Base-by-base conservation (phyloP, 2,888 invertebrate species). In the Ditula angustiorana region DNA sequence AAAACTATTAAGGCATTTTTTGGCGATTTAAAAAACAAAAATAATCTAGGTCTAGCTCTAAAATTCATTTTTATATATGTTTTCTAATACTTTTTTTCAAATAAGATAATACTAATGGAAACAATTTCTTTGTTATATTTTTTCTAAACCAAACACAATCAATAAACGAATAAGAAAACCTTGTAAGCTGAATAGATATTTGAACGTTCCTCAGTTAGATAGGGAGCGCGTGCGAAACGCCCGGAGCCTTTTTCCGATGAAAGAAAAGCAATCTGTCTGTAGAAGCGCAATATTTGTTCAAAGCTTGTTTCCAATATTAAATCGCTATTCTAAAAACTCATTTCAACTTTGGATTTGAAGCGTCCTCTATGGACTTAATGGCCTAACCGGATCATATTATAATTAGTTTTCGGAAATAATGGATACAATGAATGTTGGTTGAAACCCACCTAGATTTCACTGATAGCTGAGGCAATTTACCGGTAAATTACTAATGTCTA, bases 231-330 rank as follows among this genome's bases (percentile, higher is more conserved):
- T 63, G 50, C 44, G 63, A 21, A 63, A 44, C 33, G 44, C 63
- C 44, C 1, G 24, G 35, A 28, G 63, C 41, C 28, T 44, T 63
- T 50, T 37, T 19, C 57, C 63, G 52, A 63, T 63, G 63, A 63
- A 63, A 63, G 63, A 52, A 63, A 63, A 58, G 35, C 63, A 63
- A 63, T 63, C 57, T 63, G 52, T 46, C 58, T 44, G 44, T 33
- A 58, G 62, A 44, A 57, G 62, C 62, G 49, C 56, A 41, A 62
- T 57, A 57, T 63, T 63, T 63, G 52, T 46, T 58, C 63, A 44
- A 44, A 50, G 63, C 52, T 63, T 52, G 58, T 63, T 63, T 63
- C 56, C 63, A 52, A 64, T 64, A 59, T 64, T 58, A 64, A 64
- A 59, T 58, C 53, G 64, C 44, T 13, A 35, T 52, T 52, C 58